Base-by-base conservation (phyloP, 37 sponge, comb jelly and placozoan genomes). In the Chondrilla cf. caribensis region DNA sequence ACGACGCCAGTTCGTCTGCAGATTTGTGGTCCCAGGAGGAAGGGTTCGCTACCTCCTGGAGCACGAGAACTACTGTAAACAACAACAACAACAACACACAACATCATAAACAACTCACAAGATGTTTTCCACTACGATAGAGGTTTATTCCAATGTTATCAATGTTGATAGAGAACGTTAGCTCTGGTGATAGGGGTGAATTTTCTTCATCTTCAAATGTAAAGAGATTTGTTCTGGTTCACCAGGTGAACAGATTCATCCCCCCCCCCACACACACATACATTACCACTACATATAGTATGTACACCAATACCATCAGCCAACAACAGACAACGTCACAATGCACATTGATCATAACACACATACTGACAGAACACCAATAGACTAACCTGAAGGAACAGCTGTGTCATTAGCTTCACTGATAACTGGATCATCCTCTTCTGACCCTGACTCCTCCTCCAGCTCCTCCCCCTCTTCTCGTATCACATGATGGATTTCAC, bases 71-170 rank as follows among this genome's bases (percentile, higher is more conserved):
- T 54, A 6, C 25, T 26, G 25, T 26, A 59, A 3, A 59, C 60
- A 59, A 54, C 57, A n/a, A n/a, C n/a, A n/a, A n/a, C n/a, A n/a
- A n/a, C n/a, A n/a, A n/a, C n/a, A n/a, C n/a, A n/a, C n/a, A n/a
- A n/a, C n/a, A n/a, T n/a, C n/a, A 47, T 47, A 47, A 47, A 14
- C 51, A 47, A 47, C 51, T 67, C 68, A 67, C 68, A 28, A 67
- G 31, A 3, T 4, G 1, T 3, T 33, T 33, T 29, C 68, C 68
- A 9, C 68, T 28, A 2, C 68, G 28, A 33, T 67, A 26, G 14
- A 67, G 32, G 2, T 31, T 4, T 18, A 67, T 6, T 17, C 68
- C 35, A 17, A 67, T 17, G 1, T 33, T 26, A 3, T 28, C 68
- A 28, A 67, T 33, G n/a, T 31, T 1, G 2, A 33, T 29, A 2